Conservation (phyloP, 2,888 invertebrate genomes). For the Rhimphoctona megacephalus region DNA sequence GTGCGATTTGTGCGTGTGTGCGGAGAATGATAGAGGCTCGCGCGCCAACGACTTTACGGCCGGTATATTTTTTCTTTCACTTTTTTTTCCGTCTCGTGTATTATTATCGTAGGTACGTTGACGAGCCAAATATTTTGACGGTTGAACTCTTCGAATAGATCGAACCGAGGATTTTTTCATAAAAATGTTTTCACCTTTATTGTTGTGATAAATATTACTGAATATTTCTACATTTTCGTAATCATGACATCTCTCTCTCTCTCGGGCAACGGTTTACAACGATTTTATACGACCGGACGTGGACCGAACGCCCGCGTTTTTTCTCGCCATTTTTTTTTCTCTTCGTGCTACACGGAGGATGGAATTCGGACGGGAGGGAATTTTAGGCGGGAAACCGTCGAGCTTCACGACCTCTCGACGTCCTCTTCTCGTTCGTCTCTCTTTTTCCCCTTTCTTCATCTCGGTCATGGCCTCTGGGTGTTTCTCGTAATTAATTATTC, state of each 20-base stretch:
- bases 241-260: slow-evolving; percentile 13
- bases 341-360: slow-evolving; percentile 28
- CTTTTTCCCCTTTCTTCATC: slow-evolving; percentile 34
- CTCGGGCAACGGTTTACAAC: slow-evolving; percentile 61
- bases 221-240: slow-evolving; percentile 1
- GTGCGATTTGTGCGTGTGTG: slow-evolving; percentile 30
- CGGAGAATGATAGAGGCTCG: slow-evolving; percentile 31
- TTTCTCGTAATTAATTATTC: slow-evolving; percentile 59
- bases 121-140: slow-evolving; percentile 23
- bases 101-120: not conserved
- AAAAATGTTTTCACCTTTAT: not conserved
- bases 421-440: slow-evolving; percentile 25
- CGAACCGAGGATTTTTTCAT: not conserved
- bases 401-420: slow-evolving; percentile 45
- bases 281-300: slow-evolving; percentile 38
- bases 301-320: slow-evolving; percentile 40
- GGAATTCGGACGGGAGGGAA: slow-evolving; percentile 64
- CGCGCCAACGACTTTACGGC: slow-evolving; percentile 26
- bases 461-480: slow-evolving; percentile 16
- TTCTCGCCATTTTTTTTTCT: slow-evolving; percentile 50
- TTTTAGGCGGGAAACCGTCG: slow-evolving; percentile 71
- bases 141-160: not conserved
- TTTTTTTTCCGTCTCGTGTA: slow-evolving; percentile 9
- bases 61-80: slow-evolving; percentile 28
- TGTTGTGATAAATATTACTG: not conserved